Evolutionary conservation across 2,797 vertebrate genomes (phyloP), one percentile per base, ranked within the genome.

Genomic region (Morus bassanus): DNA sequence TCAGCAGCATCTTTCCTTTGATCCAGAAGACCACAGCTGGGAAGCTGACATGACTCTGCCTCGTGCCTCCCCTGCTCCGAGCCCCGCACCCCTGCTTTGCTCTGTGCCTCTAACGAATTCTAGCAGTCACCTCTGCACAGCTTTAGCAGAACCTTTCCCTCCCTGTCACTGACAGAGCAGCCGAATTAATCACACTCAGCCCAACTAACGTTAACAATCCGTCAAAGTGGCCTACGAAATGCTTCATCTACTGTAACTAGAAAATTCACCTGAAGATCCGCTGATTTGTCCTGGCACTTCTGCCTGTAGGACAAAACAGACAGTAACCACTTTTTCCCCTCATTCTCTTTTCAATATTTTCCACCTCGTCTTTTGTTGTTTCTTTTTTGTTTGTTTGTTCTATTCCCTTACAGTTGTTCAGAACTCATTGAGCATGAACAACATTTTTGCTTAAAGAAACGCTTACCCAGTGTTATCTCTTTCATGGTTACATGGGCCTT

Each of bases 151-250:
- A 97, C 97, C 94, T 94, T 97, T 97, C 97, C 97, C 97, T 98
- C 97, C 97, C 98, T 98, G 98, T 98, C 98, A 98, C 98, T 97
- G 98, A 98, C 98, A 98, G 97, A 98, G 97, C 97, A 97, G 97
- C 97, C 98, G 94, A 98, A 99, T 99, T 99, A 99, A 99, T 99
- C 99, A 99, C 98, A 98, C 98, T 99, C 99, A 99, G 97, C 97
- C 98, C 97, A 98, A 97, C 98, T 99, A 99, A 99, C 98, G 89
- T 98, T 99, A 99, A 99, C 99, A 98, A 99, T 99, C 99, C 87
- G 98, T 99, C 99, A 99, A 98, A 95, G 97, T 97, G 93, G 98
- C 98, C 97, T 97, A 97, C 92, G 89, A 91, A 98, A 98, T 97
- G 98, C 98, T 98, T 98, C 98, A 98, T 99, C 98, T 98, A 98